Conservation (phyloP, 2,888 invertebrate genomes). For the Minunthozetes semirufus region DNA sequence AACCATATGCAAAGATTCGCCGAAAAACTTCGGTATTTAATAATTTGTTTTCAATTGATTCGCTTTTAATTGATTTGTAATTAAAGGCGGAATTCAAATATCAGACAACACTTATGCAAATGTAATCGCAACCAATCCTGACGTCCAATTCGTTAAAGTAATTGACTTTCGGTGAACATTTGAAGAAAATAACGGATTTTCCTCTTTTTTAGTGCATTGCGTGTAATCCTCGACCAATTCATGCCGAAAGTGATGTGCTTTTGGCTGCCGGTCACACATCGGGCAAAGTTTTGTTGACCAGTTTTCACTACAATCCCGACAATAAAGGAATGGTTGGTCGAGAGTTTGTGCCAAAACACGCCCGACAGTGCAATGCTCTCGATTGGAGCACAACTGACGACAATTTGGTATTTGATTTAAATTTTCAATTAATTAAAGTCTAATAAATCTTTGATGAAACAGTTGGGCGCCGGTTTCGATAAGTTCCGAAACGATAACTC, state of each 20-base stretch:
- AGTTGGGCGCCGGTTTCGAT: slow-evolving; percentile 76
- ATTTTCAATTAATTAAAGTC: no score
- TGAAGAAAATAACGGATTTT: neutral
- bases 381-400: slow-evolving; percentile 78
- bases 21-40: slow-evolving; percentile 46
- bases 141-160: slow-evolving; percentile 66
- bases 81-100: slow-evolving; percentile 46
- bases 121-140: slow-evolving; percentile 64
- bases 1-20: slow-evolving; percentile 45
- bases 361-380: slow-evolving; percentile 75
- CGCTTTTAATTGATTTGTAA: neutral
- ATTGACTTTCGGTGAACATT: neutral
- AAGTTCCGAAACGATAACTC: slow-evolving; percentile 82
- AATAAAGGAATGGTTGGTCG: slow-evolving; percentile 22
- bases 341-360: slow-evolving; percentile 63
- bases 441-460: slow-evolving; percentile 34
- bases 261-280: slow-evolving; percentile 80
- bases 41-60: neutral
- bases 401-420: slow-evolving; percentile 54
- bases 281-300: slow-evolving; percentile 73
- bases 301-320: slow-evolving; percentile 27
- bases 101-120: slow-evolving; percentile 64
- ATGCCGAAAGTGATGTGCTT: slow-evolving; percentile 63
- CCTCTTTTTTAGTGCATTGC: slow-evolving; percentile 61
- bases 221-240: slow-evolving; percentile 62